Evolutionary conservation across 2,888 invertebrate genomes (phyloP), one percentile per base, ranked within the genome.

Genomic region (Habroteleia sp.): DNA sequence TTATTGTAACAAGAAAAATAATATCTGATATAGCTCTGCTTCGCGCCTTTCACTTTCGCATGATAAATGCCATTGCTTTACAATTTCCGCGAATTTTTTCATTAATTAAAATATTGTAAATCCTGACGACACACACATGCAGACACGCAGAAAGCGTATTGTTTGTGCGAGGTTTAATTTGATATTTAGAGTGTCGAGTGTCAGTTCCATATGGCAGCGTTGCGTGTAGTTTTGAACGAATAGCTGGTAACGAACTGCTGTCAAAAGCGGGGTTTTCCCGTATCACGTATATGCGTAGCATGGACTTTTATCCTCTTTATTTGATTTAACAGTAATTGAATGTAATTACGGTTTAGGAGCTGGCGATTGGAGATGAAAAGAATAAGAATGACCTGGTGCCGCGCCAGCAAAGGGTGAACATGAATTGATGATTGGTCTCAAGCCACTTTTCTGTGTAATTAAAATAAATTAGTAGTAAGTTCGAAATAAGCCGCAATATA

Each of bases 321-420:
- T 58, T 66, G 54, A 52, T 73, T 69, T 65, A 63, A 66, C 62
- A 56, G 54, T 56, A 66, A 54, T 46, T 68, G 39, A 66, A 78
- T 58, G 66, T 80, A 76, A 81, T 82, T 81, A 76, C 74, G 71
- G 78, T 79, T 76, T 78, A 76, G 42, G 60, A 69, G 69, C 48
- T 73, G 74, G 79, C 81, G 81, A 82, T 81, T 81, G 79, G 77
- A 73, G 63, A 72, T 42, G 73, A 74, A 76, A 73, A 72, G 73
- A 56, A 54, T 37, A 58, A 62, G 46, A 52, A 63, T 46, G n/a
- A n/a, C n/a, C n/a, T n/a, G n/a, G n/a, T n/a, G n/a, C n/a, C n/a
- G n/a, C n/a, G n/a, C n/a, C n/a, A n/a, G n/a, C n/a, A n/a, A n/a
- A 29, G 20, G 5, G 20, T 20, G 20, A 20, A 20, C 20, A 20